Conservation (phyloP, 2,797 vertebrate species). For the Pangasius djambal region DNA sequence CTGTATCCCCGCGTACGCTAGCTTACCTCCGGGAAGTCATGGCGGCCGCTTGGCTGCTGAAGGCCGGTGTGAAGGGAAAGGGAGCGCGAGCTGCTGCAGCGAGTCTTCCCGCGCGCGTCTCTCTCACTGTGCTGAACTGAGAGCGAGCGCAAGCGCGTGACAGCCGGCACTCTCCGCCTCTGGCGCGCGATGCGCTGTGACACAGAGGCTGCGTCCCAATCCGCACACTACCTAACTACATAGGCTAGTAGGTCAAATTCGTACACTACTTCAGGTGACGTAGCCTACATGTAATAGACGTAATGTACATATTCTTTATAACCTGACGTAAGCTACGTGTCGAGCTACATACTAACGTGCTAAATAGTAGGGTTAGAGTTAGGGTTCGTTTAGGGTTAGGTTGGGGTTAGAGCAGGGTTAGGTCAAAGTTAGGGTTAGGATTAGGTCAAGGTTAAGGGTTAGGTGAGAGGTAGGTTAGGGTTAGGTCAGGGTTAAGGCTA, state of each 20-base stretch:
- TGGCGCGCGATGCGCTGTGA: slow-evolving; percentile 29
- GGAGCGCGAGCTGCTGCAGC: slow-evolving; percentile 40
- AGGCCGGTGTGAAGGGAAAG: slow-evolving; percentile 61
- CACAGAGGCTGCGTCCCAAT: slow-evolving; percentile 33
- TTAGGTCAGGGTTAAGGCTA: not conserved
- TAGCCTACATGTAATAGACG: not conserved
- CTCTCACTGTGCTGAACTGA: slow-evolving; percentile 27
- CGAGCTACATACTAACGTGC: not conserved
- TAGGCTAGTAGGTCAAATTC: not conserved
- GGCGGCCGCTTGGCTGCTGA: slow-evolving; percentile 70
- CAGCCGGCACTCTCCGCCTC: slow-evolving; percentile 33
- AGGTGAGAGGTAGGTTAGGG: not conserved
- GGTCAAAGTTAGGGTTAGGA: not conserved
- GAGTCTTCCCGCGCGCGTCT: slow-evolving; percentile 16
- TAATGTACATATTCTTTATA: not conserved
- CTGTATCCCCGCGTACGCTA: not conserved
- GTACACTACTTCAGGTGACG: not conserved
- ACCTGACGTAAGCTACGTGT: not conserved
- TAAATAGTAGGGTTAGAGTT: not conserved
- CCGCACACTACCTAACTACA: not conserved
- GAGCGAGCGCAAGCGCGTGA: slow-evolving; percentile 38
- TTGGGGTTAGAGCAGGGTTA: not conserved
- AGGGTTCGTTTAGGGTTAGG: not conserved
- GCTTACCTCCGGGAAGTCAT: slow-evolving; percentile 88
- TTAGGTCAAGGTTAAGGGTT: too few relatives aligned